These are phyloP conservation scores for Acrocephalus scirpaceus DNA, from an alignment of 2,797 vertebrate species.

Conservation along the genomic window DNA sequence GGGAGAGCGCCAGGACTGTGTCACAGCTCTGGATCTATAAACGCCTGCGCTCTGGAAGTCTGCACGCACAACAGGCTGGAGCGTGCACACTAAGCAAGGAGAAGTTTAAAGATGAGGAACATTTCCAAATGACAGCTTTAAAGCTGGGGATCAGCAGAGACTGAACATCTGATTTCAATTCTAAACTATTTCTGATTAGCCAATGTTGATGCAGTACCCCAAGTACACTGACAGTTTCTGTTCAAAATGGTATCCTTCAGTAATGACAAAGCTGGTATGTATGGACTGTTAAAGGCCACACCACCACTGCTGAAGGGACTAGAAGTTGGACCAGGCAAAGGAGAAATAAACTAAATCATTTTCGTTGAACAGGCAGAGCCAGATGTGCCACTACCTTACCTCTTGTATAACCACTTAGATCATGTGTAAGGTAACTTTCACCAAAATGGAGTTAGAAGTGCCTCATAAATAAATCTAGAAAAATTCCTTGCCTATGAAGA, in stretches of 20 bases:
- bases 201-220: background rate
- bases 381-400: constrained; percentile 1
- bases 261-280: background rate
- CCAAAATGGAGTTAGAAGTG: background rate
- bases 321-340: background rate
- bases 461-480: constrained; percentile 31
- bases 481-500: constrained; percentile 7
- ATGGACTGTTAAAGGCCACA: background rate
- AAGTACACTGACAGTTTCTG: background rate
- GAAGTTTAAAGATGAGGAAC: background rate
- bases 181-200: background rate
- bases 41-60: background rate
- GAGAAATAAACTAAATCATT: constrained; percentile 37
- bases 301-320: background rate
- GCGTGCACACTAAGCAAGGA: fast-evolving
- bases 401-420: constrained; percentile 1
- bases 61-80: background rate
- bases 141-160: background rate
- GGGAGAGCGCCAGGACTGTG: background rate
- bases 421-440: background rate
- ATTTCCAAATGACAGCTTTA: background rate
- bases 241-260: background rate
- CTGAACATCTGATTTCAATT: constrained; percentile 28
- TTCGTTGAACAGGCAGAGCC: background rate
- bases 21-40: background rate